Evolutionary conservation across 2,113 vertebrate species (phyloP), one percentile per base, ranked within the genome.

Genomic region (Bostrychus sinensis): DNA sequence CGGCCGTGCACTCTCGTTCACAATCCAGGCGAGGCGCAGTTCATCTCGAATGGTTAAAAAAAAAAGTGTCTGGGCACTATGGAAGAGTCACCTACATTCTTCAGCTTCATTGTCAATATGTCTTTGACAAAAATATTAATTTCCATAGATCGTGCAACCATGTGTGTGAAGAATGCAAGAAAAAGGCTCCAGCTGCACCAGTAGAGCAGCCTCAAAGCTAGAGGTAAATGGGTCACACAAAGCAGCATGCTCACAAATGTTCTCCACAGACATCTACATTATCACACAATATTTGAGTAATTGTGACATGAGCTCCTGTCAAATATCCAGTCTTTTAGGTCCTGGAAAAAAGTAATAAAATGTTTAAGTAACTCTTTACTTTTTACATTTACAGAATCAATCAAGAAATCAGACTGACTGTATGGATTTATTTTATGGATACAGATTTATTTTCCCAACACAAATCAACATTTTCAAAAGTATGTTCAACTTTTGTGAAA

Each of bases 121-220:
- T n/a, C n/a, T n/a, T n/a, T 55, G 30, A 51, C 32, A 7, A 12
- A 4, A 20, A 12, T 48, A 58, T 30, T 60, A 36, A 77, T 66
- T 32, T 62, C 51, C 8, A 32, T 72, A 90, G 90, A 73, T 56
- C 42, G 19, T 91, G 85, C 48, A 71, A 67, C 23, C 88, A 90
- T 56, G 82, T 86, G 61, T 92, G 89, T 86, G 83, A 90, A 23
- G 86, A 91, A 42, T 92, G 91, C 66, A 80, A 89, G 72, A 86
- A 80, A 62, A 56, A 72, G 30, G 11, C 50, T 61, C 43, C 38
- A 26, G 25, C 42, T 46, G 39, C 37, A 62, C 59, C 77, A 38
- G 39, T 56, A 70, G 73, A 73, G 10, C 42, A 72, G 54, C 16
- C 20, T 9, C 57, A 80, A 67, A 68, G 25, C 36, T 82, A 68